Evolutionary conservation across 92 coral and sea anemone species (phyloP).

Genomic region (Parazoanthus atlanticus): DNA sequence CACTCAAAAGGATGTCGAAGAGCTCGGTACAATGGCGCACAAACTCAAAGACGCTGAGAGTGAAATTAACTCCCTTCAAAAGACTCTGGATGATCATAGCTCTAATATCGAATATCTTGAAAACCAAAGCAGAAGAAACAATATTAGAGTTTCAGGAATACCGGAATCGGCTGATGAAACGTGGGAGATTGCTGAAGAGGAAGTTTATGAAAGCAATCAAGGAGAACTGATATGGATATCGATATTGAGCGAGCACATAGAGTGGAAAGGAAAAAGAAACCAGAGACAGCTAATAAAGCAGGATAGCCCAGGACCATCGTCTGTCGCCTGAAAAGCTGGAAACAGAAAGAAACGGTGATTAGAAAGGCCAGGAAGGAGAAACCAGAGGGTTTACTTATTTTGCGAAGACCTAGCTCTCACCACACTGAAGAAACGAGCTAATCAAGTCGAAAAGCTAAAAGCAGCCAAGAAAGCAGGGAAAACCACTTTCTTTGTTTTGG

Average conservation of each 20-base stretch:
- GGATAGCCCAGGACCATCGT: constrained; percentile 48
- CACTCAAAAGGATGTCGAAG: too few relatives aligned
- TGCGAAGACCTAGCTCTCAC: constrained; percentile 46
- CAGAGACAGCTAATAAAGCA: too few relatives aligned
- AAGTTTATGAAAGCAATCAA: constrained; percentile 45
- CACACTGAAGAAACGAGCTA: constrained; percentile 38
- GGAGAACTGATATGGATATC: constrained; percentile 48
- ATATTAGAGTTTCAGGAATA: constrained; percentile 47
- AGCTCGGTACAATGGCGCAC: too few relatives aligned
- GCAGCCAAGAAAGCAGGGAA: constrained; percentile 49
- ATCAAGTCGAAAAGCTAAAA: constrained; percentile 35
- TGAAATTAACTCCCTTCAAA: constrained; percentile 29
- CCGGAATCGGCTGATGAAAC: constrained; percentile 54
- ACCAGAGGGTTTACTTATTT: constrained; percentile 40
- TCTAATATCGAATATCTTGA: constrained; percentile 42
- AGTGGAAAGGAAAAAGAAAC: constrained; percentile 48
- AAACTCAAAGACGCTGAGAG: constrained; percentile 15
- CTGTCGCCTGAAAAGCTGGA: constrained; percentile 48
- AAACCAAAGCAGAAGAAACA: constrained; percentile 51
- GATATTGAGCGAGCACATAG: constrained; percentile 52
- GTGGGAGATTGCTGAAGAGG: constrained; percentile 51
- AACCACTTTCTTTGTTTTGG: constrained; percentile 44
- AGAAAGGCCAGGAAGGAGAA: constrained; percentile 43
- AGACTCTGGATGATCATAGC: constrained; percentile 34
- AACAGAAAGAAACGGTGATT: constrained; percentile 41